phyloP scores from a whole-genome alignment of 2,888 invertebrate species.

The Amiota communis region DNA sequence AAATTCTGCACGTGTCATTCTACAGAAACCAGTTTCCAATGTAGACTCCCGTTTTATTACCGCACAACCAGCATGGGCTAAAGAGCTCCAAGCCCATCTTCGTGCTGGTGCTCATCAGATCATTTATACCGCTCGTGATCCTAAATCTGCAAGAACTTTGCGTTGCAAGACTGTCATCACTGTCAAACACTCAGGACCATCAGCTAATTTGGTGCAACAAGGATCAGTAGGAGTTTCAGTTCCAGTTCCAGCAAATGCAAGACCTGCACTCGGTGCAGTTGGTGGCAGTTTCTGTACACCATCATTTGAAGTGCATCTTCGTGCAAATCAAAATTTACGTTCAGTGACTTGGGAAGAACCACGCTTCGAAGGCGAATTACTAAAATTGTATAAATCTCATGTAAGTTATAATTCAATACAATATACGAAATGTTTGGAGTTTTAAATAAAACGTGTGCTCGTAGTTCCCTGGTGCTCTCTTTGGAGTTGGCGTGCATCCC shows the following conservation, averaged over 20 bases:
- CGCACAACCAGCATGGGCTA: conserved; percentile 78
- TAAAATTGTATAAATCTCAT: conserved; percentile 75
- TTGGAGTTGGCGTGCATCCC: conserved; percentile 77
- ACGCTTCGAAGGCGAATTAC: conserved; percentile 73
- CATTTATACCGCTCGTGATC: conserved; percentile 77
- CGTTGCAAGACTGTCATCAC: conserved; percentile 78
- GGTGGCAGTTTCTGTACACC: conserved; percentile 76
- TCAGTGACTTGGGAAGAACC: conserved; percentile 80
- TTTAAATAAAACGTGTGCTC: no score
- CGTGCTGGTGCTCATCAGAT: conserved; percentile 77
- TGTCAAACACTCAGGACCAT: conserved; percentile 76
- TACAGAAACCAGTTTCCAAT: conserved; percentile 77
- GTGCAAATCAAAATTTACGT: conserved; percentile 75
- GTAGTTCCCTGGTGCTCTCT: conserved; percentile 78
- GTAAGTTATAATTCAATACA: no score
- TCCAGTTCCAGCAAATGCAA: background rate
- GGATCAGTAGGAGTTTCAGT: no score
- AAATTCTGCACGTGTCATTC: conserved; percentile 70
- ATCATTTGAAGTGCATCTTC: conserved; percentile 77
- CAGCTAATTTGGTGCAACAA: conserved; percentile 67
- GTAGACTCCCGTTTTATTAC: conserved; percentile 79
- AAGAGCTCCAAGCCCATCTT: conserved; percentile 76
- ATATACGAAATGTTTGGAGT: no score
- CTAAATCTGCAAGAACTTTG: conserved; percentile 75
- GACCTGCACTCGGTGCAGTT: background rate